A percentile compares a stretch with the other conserved stretches of the same genome.
phyloP scores from a whole-genome alignment of 2,113 vertebrate genomes.

The Narcine bancroftii region DNA sequence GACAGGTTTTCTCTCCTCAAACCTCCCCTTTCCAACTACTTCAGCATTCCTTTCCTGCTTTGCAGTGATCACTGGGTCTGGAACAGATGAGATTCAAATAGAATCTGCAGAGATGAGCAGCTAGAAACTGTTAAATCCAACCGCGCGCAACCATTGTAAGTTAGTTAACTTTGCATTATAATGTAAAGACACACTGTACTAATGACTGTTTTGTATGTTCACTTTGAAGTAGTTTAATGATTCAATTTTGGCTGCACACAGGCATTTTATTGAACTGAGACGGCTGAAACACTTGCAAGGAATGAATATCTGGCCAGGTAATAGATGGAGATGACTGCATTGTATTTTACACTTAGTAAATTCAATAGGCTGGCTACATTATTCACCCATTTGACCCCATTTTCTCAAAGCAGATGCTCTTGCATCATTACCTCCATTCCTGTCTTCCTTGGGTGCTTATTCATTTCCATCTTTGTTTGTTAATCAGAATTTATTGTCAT shows the following conservation, averaged over 20 bases:
- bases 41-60: neutral
- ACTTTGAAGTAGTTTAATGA: neutral
- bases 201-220: neutral
- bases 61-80: no score
- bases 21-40: neutral
- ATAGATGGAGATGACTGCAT: neutral
- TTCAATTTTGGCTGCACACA: neutral
- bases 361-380: no score
- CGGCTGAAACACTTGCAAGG: neutral
- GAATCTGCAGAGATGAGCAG: neutral
- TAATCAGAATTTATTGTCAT: no score
- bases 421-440: neutral
- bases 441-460: neutral
- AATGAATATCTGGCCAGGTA: neutral
- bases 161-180: neutral
- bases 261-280: neutral
- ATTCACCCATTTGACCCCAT: no score
- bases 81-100: neutral
- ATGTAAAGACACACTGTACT: no score
- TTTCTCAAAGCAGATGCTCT: no score
- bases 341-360: no score
- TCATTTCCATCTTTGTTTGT: neutral
- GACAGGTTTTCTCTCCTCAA: no score
- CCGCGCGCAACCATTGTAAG: neutral
- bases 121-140: neutral